These are phyloP conservation scores for Yponomeuta plumbellus DNA, from an alignment of 2,888 invertebrate genomes.

Conservation along the genomic window DNA sequence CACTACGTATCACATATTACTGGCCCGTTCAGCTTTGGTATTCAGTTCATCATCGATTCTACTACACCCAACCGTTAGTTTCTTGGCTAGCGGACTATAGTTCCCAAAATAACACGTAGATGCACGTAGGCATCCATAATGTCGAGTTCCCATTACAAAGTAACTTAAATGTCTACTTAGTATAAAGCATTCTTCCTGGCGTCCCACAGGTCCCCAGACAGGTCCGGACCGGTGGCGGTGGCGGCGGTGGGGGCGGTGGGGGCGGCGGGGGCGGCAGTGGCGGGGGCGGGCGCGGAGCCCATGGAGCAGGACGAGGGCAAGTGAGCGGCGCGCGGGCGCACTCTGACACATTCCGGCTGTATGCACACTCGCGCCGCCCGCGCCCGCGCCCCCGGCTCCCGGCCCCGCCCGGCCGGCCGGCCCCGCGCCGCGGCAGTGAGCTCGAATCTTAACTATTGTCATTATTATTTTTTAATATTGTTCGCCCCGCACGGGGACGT, in stretches of 20 bases:
- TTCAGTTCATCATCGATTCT: too few species aligned
- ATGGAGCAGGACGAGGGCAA: conserved; percentile 91
- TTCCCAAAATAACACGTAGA: too few species aligned
- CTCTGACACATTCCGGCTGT: conserved; percentile 4
- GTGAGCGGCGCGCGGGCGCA: conserved; percentile 58
- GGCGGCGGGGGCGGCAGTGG: conserved; percentile 59
- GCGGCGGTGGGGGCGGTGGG: conserved; percentile 73
- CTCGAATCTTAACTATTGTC: conserved; percentile 22
- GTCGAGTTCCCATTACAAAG: too few species aligned
- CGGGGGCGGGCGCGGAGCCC: conserved; percentile 85
- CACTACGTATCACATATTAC: too few species aligned
- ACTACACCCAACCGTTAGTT: too few species aligned
- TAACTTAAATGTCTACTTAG: too few species aligned
- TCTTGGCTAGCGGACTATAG: too few species aligned
- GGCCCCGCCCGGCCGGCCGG: conserved; percentile 13
- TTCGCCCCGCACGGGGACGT: conserved; percentile 14
- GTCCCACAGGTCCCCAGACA: conserved; percentile 71
- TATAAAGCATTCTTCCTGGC: too few species aligned
- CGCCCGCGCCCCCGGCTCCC: conserved; percentile 9
- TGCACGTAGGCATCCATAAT: too few species aligned
- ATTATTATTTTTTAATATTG: conserved; percentile 13
- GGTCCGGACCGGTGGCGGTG: conserved; percentile 42
- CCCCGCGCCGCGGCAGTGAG: conserved; percentile 21
- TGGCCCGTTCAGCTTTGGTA: too few species aligned
- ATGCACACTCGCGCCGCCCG: conserved; percentile 6